These are phyloP conservation scores for Recurvirostra avosetta DNA, from an alignment of 2,113 vertebrate species.

Conservation along the genomic window DNA sequence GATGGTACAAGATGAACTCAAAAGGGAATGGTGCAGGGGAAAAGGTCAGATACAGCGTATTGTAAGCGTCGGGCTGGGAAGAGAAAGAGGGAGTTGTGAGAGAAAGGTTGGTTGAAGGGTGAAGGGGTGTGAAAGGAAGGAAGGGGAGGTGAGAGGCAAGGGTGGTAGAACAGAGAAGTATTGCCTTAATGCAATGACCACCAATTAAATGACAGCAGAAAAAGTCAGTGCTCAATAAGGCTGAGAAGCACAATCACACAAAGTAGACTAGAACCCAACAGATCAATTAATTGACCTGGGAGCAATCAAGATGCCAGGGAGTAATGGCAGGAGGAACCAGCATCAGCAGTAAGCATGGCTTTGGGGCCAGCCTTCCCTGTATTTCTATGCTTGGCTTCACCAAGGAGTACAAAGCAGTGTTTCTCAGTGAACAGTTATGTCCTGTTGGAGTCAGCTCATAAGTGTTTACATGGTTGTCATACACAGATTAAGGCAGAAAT, in stretches of 20 bases:
- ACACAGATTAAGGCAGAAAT: too few relatives aligned
- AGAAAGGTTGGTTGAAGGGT: background rate
- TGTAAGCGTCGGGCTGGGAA: background rate
- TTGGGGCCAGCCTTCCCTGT: background rate
- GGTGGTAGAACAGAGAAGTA: background rate
- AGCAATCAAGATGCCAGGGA: background rate
- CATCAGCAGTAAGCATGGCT: background rate
- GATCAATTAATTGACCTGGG: background rate
- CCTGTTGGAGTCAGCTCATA: background rate
- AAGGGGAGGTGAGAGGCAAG: background rate
- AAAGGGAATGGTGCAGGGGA: background rate
- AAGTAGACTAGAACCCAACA: background rate
- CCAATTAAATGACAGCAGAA: background rate
- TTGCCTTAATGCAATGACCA: background rate
- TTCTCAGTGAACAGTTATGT: background rate
- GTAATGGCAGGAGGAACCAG: background rate
- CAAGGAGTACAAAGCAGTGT: background rate
- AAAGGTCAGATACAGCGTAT: too few relatives aligned
- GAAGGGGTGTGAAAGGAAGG: background rate
- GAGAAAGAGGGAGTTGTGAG: background rate
- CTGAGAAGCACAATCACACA: background rate
- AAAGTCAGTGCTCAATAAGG: background rate
- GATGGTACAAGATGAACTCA: background rate
- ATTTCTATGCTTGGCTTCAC: background rate
- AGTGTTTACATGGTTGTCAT: too few relatives aligned